Percentiles rank a stretch among this genome's conserved stretches.
These are phyloP conservation scores for Riparia riparia DNA, from an alignment of 2,113 vertebrate genomes.

Conservation along the genomic window DNA sequence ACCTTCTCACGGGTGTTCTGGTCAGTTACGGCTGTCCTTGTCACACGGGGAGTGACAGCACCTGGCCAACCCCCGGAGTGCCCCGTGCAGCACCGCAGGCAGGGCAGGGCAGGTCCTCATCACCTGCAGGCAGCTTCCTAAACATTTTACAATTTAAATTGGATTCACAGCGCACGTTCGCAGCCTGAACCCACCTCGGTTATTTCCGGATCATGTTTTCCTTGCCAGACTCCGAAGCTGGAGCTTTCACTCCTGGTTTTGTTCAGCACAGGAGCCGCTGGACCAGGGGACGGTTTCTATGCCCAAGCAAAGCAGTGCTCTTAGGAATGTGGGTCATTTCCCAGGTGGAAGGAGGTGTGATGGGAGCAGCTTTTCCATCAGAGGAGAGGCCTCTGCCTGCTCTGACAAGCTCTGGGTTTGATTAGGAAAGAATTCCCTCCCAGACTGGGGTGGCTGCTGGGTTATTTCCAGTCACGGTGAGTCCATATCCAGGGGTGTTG, in stretches of 20 bases:
- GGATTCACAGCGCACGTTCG: neutral
- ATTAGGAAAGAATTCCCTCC: neutral
- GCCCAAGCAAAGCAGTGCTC: neutral
- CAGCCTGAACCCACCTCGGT: neutral
- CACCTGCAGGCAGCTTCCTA: neutral
- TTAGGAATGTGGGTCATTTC: neutral
- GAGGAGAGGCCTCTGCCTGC: neutral
- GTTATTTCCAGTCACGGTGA: neutral
- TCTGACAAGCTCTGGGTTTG: neutral
- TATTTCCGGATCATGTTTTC: conserved; percentile 16
- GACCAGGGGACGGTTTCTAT: neutral
- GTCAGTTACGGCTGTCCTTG: neutral
- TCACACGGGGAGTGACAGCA: neutral
- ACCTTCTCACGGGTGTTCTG: neutral
- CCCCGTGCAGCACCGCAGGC: neutral
- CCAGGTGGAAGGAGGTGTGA: neutral
- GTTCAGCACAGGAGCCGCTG: neutral
- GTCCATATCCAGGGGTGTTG: neutral
- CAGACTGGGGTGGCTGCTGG: neutral
- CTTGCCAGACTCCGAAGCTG: neutral
- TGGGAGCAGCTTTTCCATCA: neutral
- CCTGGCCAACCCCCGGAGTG: neutral
- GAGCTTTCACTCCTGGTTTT: neutral
- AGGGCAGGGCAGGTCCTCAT: neutral
- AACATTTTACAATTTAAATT: conserved; percentile 26